Evolutionary conservation across 1,140 invertebrate species (phyloP), one percentile per base, ranked within the genome.

Genomic region (Eufriesea mexicana): DNA sequence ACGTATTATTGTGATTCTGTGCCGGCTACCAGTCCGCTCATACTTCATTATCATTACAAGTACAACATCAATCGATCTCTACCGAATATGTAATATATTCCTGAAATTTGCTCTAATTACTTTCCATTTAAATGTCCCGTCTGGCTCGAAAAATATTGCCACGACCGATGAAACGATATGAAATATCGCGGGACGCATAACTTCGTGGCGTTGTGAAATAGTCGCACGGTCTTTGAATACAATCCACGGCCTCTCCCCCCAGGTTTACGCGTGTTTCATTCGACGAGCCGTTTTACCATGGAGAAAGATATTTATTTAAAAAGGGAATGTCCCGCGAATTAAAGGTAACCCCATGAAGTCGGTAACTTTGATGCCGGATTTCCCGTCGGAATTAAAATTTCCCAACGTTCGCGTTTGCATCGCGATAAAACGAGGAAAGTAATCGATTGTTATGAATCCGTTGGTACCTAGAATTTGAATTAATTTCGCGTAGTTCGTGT

Each of bases 11-110:
- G 68, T 82, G 82, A 78, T 86, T 79, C 73, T 75, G 68, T 35
- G 49, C 54, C 67, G 79, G 45, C 62, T 81, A 80, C 16, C 68
- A 83, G 62, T 85, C 70, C 62, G 71, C 72, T 85, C 74, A 82
- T 87, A 87, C 86, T 87, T 86, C 81, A 86, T 86, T 87, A 87
- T 87, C 84, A 86, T 87, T 79, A 87, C 84, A 86, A 87, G 84
- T 87, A 71, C 85, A 83, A 81, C 84, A 78, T 86, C 79, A 83
- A 87, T 87, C 79, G 85, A 87, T 87, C 79, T 74, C 70, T 55
- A 68, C 71, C 84, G 86, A 74, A 83, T 79, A 67, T 79, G 70
- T 76, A 76, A 76, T 71, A 73, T 83, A 75, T 84, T 83, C 74
- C 55, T 64, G 74, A 70, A 80, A 83, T 86, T 72, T 77, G 76